Evolutionary conservation across 2,888 invertebrate species (phyloP).

Genomic region (Cantharis nigra): DNA sequence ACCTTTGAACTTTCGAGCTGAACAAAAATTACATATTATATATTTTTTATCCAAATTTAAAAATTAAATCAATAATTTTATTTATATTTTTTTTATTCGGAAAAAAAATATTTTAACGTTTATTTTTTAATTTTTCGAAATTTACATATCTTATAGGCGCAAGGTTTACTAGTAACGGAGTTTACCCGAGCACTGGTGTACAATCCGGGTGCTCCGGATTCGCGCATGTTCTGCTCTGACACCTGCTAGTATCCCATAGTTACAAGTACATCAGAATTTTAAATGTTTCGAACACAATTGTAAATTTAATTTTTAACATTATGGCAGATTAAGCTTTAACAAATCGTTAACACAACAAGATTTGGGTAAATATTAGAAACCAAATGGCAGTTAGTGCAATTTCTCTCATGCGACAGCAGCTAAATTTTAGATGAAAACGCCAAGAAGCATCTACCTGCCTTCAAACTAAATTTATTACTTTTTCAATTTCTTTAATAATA

Average conservation of each 20-base stretch:
- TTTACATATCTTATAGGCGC: conserved; percentile 4
- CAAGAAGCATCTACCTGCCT: background rate
- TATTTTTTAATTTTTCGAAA: conserved; percentile 8
- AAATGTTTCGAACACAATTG: conserved; percentile 8
- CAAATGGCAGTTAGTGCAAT: background rate
- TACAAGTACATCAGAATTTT: conserved; percentile 31
- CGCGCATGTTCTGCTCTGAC: conserved; percentile 36
- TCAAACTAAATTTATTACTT: background rate
- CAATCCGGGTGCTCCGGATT: conserved; percentile 34
- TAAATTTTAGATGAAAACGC: background rate
- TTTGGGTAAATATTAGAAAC: background rate
- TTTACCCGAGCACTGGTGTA: conserved; percentile 35
- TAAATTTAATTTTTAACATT: background rate
- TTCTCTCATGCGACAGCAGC: background rate
- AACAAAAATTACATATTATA: background rate
- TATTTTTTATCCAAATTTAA: background rate
- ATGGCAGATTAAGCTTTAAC: background rate
- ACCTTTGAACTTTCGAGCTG: background rate
- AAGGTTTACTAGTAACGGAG: conserved; percentile 17
- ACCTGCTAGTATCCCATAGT: conserved; percentile 34
- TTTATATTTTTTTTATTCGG: background rate
- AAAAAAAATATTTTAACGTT: conserved; percentile 11
- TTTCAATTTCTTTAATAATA: background rate
- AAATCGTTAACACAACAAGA: background rate
- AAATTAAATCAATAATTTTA: background rate